Evolutionary conservation across 2,113 vertebrate genomes (phyloP).

Genomic region (Syngnathus typhle): DNA sequence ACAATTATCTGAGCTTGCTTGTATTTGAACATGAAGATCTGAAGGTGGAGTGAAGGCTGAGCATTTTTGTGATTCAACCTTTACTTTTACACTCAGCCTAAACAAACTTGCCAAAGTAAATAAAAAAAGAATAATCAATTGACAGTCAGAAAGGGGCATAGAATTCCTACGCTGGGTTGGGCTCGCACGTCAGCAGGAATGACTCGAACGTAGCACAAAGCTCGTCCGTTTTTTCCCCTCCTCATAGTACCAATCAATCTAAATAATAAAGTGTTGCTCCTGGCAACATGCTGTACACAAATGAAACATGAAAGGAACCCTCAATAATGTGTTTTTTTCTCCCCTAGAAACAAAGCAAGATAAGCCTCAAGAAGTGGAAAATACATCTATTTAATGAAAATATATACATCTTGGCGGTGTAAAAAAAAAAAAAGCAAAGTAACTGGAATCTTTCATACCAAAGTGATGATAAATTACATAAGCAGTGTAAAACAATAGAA

Average conservation of each 20-base stretch:
- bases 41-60: background rate
- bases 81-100: background rate
- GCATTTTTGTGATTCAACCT: background rate
- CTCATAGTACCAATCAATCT: slow-evolving; percentile 20
- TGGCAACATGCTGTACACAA: slow-evolving; percentile 22
- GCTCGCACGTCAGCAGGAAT: slow-evolving; percentile 11
- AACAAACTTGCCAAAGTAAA: background rate
- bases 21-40: background rate
- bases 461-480: slow-evolving; percentile 5
- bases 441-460: background rate
- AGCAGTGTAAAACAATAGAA: background rate
- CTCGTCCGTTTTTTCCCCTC: slow-evolving; percentile 20
- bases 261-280: slow-evolving; percentile 34
- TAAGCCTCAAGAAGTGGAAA: slow-evolving; percentile 1
- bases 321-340: background rate
- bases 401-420: background rate
- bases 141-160: background rate
- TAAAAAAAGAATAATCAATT: slow-evolving; percentile 3
- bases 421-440: background rate
- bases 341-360: background rate
- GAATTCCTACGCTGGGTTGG: slow-evolving; percentile 52
- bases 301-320: background rate
- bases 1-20: background rate
- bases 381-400: slow-evolving; percentile 1
- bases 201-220: slow-evolving; percentile 25